Percentiles rank a stretch among this genome's conserved stretches.
phyloP scores from a whole-genome alignment of 2,113 vertebrate genomes.

The Ranitomeya imitator region DNA sequence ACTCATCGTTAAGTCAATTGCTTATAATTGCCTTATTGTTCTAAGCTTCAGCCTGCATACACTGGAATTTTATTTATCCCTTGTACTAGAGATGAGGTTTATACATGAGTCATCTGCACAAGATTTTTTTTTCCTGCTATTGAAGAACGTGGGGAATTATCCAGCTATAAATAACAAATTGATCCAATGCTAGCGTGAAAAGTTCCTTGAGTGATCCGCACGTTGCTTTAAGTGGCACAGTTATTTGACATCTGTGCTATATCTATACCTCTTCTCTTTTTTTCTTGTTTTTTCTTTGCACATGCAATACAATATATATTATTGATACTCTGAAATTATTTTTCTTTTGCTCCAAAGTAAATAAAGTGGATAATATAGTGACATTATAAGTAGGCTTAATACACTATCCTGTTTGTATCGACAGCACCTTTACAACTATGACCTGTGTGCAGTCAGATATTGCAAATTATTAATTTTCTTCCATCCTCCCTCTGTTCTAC shows the following conservation, averaged over 20 bases:
- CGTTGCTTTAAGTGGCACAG: background rate
- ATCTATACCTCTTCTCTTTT: background rate
- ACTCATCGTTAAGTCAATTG: slow-evolving; percentile 50
- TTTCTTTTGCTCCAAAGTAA: background rate
- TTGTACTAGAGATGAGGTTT: slow-evolving; percentile 22
- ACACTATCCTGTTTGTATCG: background rate
- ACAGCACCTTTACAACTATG: background rate
- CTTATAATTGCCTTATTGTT: slow-evolving; percentile 57
- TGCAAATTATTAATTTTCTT: background rate
- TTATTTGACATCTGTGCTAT: background rate
- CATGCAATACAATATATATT: background rate
- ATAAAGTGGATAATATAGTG: background rate
- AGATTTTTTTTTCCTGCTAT: background rate
- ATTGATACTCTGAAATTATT: background rate
- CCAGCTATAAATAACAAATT: slow-evolving; percentile 28
- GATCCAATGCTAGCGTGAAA: background rate
- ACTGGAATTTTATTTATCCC: background rate
- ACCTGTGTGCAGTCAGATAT: background rate
- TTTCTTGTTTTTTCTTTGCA: background rate
- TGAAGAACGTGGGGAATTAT: background rate
- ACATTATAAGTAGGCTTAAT: background rate
- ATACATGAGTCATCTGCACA: slow-evolving; percentile 13
- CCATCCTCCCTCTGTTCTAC: no score
- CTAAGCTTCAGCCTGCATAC: slow-evolving; percentile 38
- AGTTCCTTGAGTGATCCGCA: background rate